Evolutionary conservation across 2,797 vertebrate genomes (phyloP), one percentile per base, ranked within the genome.

Genomic region (Liasis olivaceus): DNA sequence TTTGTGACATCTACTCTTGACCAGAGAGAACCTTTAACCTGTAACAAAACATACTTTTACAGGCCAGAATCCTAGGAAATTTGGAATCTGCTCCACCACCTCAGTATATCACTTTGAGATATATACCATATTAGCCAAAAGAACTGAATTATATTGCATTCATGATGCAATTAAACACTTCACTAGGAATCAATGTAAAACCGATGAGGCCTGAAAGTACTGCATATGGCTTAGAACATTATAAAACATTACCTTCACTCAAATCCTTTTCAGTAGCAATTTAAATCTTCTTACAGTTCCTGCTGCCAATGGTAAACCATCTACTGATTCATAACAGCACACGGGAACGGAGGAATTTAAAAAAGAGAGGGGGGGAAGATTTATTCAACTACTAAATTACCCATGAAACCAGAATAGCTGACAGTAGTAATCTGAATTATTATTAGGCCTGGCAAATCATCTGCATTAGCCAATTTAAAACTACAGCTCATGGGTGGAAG

Each of bases 161-260:
- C 99, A 99, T 99, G 99, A 99, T 99, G 99, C 99, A 99, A 99
- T 99, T 99, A 99, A 99, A 99, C 99, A 99, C 99, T 99, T 99
- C 99, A 99, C 98, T 99, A 99, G 98, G 99, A 99, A 99, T 99
- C 99, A 99, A 99, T 99, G 99, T 99, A 99, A 99, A 99, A 99
- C 99, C 99, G 99, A 99, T 99, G 99, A 99, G 99, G 98, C 99
- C 99, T 99, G 99, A 99, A 99, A 99, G 99, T 99, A 99, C 99
- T 99, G 99, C 99, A 99, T 99, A 99, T 99, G 99, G 99, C 98
- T 99, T 98, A 98, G 99, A 99, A 99, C 99, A 99, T 99, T 99
- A 99, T 99, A 99, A 99, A 99, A 99, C 99, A 99, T 99, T 99
- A 99, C 99, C 99, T 99, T 98, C 98, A 98, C 98, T 98, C 98